Evolutionary conservation across 1,140 invertebrate genomes (phyloP), one percentile per base, ranked within the genome.

Genomic region (Drosophila neocordata): DNA sequence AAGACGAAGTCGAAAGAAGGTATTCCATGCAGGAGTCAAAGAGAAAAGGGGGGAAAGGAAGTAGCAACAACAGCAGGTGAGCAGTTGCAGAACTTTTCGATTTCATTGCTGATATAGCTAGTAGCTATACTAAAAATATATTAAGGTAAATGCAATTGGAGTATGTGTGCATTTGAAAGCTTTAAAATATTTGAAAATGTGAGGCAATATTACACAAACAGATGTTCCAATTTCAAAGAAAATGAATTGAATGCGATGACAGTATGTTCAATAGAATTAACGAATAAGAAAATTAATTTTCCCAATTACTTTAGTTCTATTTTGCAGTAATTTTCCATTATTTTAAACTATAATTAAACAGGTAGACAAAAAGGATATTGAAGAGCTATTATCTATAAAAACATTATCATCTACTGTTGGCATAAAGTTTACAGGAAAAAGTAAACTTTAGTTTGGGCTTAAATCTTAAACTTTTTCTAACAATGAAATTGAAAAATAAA

Each of bases 81-180:
- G 70, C 61, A 60, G 67, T 53, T 6, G 27, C 27, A 31, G 41
- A 85, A 85, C 73, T 80, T 83, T 88, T 83, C 79, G 84, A 83
- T 83, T 88, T 88, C 70, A 77, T 89, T 88, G 79, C 64, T 72
- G 70, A 67, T 57, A 69, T 57, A 65, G 65, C 78, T 65, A 73
- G 55, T 66, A 56, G 68, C 48, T 51, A 56, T 35, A 37, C 53
- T 2, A 51, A 35, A 56, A 48, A 56, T 56, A 62, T 57, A 35
- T 73, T 65, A 65, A 34, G 60, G 38, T 11, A n/a, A 20, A 20
- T 22, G 52, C 64, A 68, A 69, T 62, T 75, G 64, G 64, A 31
- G 3, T 51, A 61, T 62, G 38, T 65, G 51, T 67, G 51, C 41
- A 27, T 37, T 58, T 20, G 34, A 27, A 22, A 58, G 51, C 37